Evolutionary conservation across 2,797 vertebrate species (phyloP), one percentile per base, ranked within the genome.

Genomic region (Danio jaintianensis): DNA sequence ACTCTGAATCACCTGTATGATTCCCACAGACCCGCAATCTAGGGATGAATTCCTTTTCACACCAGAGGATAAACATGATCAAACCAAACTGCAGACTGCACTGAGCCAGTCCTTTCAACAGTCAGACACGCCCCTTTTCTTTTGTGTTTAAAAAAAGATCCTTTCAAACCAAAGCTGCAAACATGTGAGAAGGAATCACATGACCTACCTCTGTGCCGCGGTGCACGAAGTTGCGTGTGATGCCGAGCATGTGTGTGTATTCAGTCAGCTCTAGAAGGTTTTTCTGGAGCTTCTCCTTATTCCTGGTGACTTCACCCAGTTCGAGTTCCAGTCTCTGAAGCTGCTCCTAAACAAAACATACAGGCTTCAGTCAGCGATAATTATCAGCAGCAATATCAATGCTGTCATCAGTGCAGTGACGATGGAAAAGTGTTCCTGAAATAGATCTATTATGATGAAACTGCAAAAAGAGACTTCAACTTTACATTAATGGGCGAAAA

Each of bases 281-380:
- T 83, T 90, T 98, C 87, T 95, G 94, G 81, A 99, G 85, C 82
- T 97, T 98, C 85, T 97, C 97, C 82, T 99, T 99, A 88, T 99
- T 99, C 85, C 91, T 96, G 47, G 94, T 98, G 68, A 99, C 94
- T 88, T 99, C 98, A 6, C 96, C 93, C 55, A 99, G 85, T 82
- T 99, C 98, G 13, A 94, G 92, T 87, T 99, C 96, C 8, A 99
- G 91, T 77, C 96, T 97, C 92, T 98, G 97, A 64, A 99, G 86
- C 86, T 99, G 97, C 69, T 99, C 98, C 98, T 99, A 83, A 84
- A 66, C 80, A 20, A 80, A 2, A 55, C 50, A 63, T 36, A 66
- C 40, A 70, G n/a, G 56, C 16, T 50, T 64, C 15, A 4, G 58
- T 63, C 48, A 43, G 40, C 69, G 40, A 11, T 61, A 40, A 53